Conservation (phyloP, 2,113 vertebrate genomes). For the Alethe diademata region DNA sequence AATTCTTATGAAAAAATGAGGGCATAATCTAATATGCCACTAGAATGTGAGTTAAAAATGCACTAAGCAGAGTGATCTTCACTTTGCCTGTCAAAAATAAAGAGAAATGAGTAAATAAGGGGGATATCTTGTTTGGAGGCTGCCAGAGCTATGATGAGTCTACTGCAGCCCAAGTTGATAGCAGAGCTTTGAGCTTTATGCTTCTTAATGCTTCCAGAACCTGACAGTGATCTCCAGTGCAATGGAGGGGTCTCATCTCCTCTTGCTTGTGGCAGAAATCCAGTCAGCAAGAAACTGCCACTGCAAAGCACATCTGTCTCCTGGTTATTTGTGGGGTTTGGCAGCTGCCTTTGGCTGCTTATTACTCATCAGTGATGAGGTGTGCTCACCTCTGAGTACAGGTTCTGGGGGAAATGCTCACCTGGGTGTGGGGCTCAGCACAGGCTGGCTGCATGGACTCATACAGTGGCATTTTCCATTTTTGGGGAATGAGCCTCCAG, state of each 20-base stretch:
- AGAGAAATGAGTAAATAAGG: neutral
- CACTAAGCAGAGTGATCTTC: neutral
- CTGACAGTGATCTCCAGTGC: rapidly evolving
- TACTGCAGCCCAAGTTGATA: neutral
- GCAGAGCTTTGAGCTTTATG: neutral
- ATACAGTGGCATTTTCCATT: neutral
- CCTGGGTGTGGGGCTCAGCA: neutral
- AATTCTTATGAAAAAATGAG: neutral
- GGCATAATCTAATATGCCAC: neutral
- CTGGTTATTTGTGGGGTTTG: neutral
- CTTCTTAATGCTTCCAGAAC: neutral
- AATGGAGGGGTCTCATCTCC: neutral
- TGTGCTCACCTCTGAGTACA: neutral
- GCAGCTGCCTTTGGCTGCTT: neutral
- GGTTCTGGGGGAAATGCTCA: neutral
- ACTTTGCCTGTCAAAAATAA: neutral
- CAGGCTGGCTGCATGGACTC: neutral
- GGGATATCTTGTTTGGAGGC: neutral
- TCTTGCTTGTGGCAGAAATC: neutral
- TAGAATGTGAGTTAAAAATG: neutral
- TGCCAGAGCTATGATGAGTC: neutral
- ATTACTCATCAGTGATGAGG: neutral
- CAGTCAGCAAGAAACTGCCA: neutral
- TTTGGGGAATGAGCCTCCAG: neutral
- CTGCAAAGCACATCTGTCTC: neutral